Base-by-base conservation (phyloP, 2,797 vertebrate species). In the Pelobates cultripes region DNA sequence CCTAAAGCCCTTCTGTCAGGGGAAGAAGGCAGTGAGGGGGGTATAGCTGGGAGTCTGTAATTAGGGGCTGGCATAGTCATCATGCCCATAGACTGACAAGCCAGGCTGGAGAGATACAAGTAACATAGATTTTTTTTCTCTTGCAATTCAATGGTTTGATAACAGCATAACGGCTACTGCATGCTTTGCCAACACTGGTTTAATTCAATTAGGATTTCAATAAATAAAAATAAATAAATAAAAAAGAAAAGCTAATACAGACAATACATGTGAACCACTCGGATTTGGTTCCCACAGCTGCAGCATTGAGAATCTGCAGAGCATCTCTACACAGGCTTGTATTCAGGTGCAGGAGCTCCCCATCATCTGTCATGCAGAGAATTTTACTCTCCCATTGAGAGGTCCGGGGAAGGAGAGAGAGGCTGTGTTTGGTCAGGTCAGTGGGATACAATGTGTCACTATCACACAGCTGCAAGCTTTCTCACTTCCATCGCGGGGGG, bases 141-240 rank as follows among this genome's bases (percentile, higher is more conserved):
- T 51, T 17, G 6, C 51, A 63, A 41, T 42, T 42, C 70, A 73
- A 15, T 73, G 42, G 4, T 45, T 77, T 67, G 61, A 6, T 51
- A 60, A 74, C 63, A 82, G 73, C 77, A 55, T 60, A 68, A 10
- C 47, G 73, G 60, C 45, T 53, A 75, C 10, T 80, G 74, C 67
- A 77, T 78, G 70, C 68, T 82, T 63, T 73, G 61, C 67, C 73
- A 81, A 70, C 55, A 77, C 57, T 76, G 80, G 40, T 76, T 47
- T 78, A 51, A 83, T 83, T 73, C 70, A 78, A 70, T 83, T 70
- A 74, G 81, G 76, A 69, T 78, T 70, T 78, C 63, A 82, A 83
- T 63, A 0, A 6, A 6, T 51, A 51, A 51, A 47, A 51, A 6
- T 51, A 51, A 51, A 47, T 2, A 0, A 6, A 6, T 51, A 51